These are phyloP conservation scores for Megaustenia siamemsis DNA, from an alignment of 2,888 invertebrate species.

Conservation along the genomic window DNA sequence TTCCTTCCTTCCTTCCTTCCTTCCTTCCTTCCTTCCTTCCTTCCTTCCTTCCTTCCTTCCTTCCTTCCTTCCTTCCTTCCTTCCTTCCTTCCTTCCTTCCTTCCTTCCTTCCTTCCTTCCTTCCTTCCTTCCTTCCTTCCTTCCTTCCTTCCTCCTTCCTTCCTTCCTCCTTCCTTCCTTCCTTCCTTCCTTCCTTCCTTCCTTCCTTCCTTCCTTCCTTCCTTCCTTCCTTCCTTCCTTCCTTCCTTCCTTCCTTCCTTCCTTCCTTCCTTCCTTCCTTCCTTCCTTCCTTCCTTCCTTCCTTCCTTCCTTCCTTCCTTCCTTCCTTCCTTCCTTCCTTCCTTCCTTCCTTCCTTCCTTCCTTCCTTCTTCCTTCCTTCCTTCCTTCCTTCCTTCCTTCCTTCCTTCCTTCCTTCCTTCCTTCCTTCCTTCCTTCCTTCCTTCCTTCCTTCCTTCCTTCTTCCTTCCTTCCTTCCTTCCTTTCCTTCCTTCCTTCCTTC, in stretches of 20 bases:
- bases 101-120: background rate
- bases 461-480: background rate
- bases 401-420: background rate
- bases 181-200: constrained; percentile 20
- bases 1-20: too few species aligned
- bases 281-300: background rate
- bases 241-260: too few species aligned
- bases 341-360: background rate
- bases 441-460: background rate
- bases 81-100: too few species aligned
- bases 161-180: constrained; percentile 10
- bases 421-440: background rate
- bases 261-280: too few species aligned
- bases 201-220: background rate
- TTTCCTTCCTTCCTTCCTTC: background rate
- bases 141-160: background rate
- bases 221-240: background rate
- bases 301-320: background rate
- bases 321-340: background rate
- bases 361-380: background rate
- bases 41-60: too few species aligned
- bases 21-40: too few species aligned
- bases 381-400: background rate
- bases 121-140: background rate
- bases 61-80: too few species aligned